These are phyloP conservation scores for Tetranychus piercei DNA, from an alignment of 2,888 invertebrate species.

Conservation along the genomic window DNA sequence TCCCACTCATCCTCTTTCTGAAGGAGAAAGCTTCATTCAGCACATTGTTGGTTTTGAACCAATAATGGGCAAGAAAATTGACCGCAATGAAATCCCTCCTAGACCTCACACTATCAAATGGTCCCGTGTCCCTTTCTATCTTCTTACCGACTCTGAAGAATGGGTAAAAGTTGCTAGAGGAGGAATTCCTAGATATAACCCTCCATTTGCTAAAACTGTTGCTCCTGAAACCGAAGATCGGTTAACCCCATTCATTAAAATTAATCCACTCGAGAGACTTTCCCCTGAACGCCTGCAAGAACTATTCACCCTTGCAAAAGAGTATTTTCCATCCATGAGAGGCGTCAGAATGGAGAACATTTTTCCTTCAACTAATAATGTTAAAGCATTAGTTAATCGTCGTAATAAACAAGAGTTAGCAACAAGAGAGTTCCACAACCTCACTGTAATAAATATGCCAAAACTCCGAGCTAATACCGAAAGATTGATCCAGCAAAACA, in stretches of 20 bases:
- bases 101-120: neutral
- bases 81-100: fast-evolving
- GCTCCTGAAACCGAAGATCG: neutral
- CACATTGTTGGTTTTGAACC: neutral
- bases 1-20: neutral
- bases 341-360: neutral
- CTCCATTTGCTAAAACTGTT: neutral
- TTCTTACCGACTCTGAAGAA: neutral
- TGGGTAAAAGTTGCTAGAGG: neutral
- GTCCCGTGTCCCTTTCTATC: neutral
- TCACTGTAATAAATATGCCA: too few relatives aligned
- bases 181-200: neutral
- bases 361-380: too few relatives aligned
- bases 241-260: neutral
- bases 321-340: neutral
- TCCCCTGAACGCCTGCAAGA: neutral
- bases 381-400: too few relatives aligned
- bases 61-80: too few relatives aligned
- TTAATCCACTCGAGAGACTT: neutral
- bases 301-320: neutral
- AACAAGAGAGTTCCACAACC: too few relatives aligned
- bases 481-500: too few relatives aligned
- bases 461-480: too few relatives aligned
- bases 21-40: neutral
- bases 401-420: too few relatives aligned